Conservation (phyloP, 2,888 invertebrate species). For the Mythimna albipuncta region DNA sequence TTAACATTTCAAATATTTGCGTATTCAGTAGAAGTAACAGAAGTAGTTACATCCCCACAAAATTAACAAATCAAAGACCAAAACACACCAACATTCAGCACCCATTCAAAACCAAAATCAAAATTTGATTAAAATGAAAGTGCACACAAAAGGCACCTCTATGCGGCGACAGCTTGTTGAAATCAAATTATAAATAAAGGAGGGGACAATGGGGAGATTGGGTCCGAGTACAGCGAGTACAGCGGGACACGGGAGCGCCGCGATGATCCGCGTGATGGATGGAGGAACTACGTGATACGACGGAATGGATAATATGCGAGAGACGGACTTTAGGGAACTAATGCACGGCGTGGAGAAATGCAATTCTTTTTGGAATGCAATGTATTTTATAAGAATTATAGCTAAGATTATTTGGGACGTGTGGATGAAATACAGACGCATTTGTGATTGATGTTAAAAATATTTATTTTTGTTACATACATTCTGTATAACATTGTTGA, state of each 20-base stretch:
- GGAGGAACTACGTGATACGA: conserved; percentile 64
- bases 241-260: conserved; percentile 33
- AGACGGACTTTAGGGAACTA: conserved; percentile 57
- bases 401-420: conserved; percentile 16
- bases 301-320: conserved; percentile 63
- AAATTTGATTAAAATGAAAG: conserved; percentile 67
- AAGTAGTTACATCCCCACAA: neutral
- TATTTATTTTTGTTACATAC: neutral
- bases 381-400: conserved; percentile 17
- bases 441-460: neutral
- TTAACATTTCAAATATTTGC: conserved; percentile 5
- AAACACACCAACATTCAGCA: conserved; percentile 39
- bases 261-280: conserved; percentile 70
- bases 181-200: conserved; percentile 82
- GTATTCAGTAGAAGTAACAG: neutral
- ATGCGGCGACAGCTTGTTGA: conserved; percentile 79
- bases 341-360: conserved; percentile 51
- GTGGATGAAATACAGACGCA: neutral
- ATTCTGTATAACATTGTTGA: neutral
- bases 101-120: conserved; percentile 60
- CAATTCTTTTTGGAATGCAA: conserved; percentile 55
- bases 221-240: conserved; percentile 54
- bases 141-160: conserved; percentile 62
- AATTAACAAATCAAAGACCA: conserved; percentile 16
- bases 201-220: conserved; percentile 65